A percentile compares a stretch with the other conserved stretches of the same genome.
These are phyloP conservation scores for Dasyurus viverrinus DNA, from an alignment of 2,113 vertebrate species.

Conservation along the genomic window DNA sequence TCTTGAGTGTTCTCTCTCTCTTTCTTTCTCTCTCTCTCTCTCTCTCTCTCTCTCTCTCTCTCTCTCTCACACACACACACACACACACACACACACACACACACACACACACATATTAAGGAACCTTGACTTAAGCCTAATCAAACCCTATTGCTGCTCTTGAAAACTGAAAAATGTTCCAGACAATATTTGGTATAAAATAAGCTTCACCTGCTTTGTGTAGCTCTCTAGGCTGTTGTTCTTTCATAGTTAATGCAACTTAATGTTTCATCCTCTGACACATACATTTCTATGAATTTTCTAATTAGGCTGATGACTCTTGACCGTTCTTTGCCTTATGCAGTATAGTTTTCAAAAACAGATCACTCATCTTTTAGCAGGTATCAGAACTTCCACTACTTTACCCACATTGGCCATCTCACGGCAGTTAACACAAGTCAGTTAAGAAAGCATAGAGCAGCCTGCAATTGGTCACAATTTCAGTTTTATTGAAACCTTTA, in stretches of 20 bases:
- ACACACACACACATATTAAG: too few relatives aligned
- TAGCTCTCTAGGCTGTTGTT: not conserved
- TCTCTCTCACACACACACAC: too few relatives aligned
- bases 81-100: too few relatives aligned
- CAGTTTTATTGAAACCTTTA: constrained; percentile 34
- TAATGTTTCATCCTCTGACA: not conserved
- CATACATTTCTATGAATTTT: constrained; percentile 19
- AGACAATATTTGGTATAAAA: not conserved
- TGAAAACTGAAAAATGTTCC: not conserved
- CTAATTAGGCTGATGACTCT: constrained; percentile 35
- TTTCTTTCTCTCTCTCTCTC: too few relatives aligned
- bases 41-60: too few relatives aligned
- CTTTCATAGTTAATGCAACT: not conserved
- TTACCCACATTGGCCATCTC: not conserved
- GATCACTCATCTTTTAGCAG: constrained; percentile 4
- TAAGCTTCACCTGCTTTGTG: not conserved
- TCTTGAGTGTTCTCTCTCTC: too few relatives aligned
- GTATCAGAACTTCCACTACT: not conserved
- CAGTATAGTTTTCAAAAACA: not conserved
- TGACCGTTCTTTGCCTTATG: constrained; percentile 10
- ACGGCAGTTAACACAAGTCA: not conserved
- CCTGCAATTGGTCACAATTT: constrained; percentile 2
- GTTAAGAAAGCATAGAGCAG: not conserved
- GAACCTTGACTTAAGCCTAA: not conserved
- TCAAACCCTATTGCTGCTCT: not conserved